phyloP scores from a whole-genome alignment of 2,797 vertebrate genomes.

The Adrianichthys oophorus region DNA sequence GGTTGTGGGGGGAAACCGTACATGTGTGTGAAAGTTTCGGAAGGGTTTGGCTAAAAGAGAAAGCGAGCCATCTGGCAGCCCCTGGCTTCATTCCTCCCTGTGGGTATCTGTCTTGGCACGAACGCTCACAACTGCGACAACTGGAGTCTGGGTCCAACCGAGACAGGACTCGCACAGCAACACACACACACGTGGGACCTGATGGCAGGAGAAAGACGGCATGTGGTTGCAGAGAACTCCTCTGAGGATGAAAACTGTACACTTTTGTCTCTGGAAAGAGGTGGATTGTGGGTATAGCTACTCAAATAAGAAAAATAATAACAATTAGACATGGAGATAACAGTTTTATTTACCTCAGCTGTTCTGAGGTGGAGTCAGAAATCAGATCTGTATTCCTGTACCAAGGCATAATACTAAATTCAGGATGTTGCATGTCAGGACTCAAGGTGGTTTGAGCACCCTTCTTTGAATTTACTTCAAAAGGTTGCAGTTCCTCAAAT shows the following conservation, averaged over 20 bases:
- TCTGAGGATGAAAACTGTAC: slow-evolving; percentile 10
- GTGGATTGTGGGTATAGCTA: too few species aligned
- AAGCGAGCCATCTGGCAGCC: slow-evolving; percentile 66
- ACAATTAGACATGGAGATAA: too few species aligned
- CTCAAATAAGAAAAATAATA: too few species aligned
- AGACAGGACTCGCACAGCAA: slow-evolving; percentile 31
- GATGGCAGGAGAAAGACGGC: slow-evolving; percentile 13
- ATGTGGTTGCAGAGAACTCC: slow-evolving; percentile 10
- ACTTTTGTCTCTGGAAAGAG: neutral
- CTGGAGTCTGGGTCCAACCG: slow-evolving; percentile 56
- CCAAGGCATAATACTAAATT: too few species aligned
- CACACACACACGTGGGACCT: slow-evolving; percentile 6
- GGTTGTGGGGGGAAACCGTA: slow-evolving; percentile 20
- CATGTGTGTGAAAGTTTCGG: slow-evolving; percentile 30
- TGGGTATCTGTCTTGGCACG: slow-evolving; percentile 64
- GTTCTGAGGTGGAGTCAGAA: too few species aligned
- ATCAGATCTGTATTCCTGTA: too few species aligned
- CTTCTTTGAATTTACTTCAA: too few species aligned
- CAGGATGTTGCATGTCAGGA: too few species aligned
- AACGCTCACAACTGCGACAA: slow-evolving; percentile 47
- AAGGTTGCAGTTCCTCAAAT: too few species aligned
- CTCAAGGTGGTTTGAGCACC: too few species aligned
- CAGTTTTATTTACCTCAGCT: too few species aligned
- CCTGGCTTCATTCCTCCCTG: slow-evolving; percentile 54
- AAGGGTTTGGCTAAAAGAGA: slow-evolving; percentile 1